Base-by-base conservation (phyloP, 2,113 vertebrate species). In the Poeciliopsis prolifica region DNA sequence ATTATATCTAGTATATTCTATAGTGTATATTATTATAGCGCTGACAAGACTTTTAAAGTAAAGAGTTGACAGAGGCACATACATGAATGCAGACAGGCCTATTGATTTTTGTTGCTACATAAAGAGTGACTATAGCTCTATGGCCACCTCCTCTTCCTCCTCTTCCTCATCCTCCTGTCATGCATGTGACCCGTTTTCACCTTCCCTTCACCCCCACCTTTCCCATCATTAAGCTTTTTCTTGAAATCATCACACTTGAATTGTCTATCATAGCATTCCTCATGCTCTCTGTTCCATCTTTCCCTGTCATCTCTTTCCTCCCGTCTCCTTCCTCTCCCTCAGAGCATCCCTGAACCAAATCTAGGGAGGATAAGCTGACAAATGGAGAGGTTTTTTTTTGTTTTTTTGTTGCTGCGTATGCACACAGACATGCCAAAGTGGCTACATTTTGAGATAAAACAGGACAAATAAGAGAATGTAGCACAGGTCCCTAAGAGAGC, bases 101-200 rank as follows among this genome's bases (percentile, higher is more conserved):
- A 92, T 91, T 92, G 89, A 92, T 91, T 91, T 90, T 82, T 83
- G 86, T 80, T 74, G 85, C 87, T 68, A 65, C 86, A 78, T 81
- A 85, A 78, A 80, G 79, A 42, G 70, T 12, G 13, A 75, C 67
- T 74, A 76, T 75, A 79, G 68, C 73, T 80, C 77, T 31, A 58
- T 84, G 80, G 81, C 86, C 81, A 68, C 71, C 29, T 69, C 72
- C 48, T 44, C 64, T 64, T 35, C 30, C 48, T 29, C 37, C 63
- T 24, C 61, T 61, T 35, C 30, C 40, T 29, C 37, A 63, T 24
- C 22, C 74, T 31, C 68, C 61, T 61, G 73, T 75, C 80, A 84
- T 85, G 88, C 88, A 87, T 92, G 86, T 80, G 74, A 89, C 88
- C 87, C 86, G 40, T 86, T 86, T 83, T 85, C 85, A 75, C 78